Percentiles rank a stretch among this genome's conserved stretches.
These are phyloP conservation scores for Cladorhizidae sp. DNA, from an alignment of 37 sponge, comb jelly and placozoan species.

Conservation along the genomic window DNA sequence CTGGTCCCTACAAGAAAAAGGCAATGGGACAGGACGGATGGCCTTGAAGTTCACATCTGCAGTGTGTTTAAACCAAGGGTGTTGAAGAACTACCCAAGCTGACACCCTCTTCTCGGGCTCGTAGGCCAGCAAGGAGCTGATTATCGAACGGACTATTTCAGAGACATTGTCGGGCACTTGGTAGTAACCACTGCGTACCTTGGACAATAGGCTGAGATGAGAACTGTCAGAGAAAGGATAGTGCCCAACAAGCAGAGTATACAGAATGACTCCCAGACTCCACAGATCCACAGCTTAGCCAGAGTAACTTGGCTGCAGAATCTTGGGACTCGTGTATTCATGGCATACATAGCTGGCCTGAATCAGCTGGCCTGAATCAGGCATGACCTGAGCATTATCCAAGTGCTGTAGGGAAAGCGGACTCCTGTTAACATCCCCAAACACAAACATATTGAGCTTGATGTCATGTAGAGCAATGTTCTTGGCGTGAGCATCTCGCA, in stretches of 20 bases:
- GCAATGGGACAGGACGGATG: not conserved
- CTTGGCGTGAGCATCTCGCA: conserved; percentile 55
- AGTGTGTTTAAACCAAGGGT: conserved; percentile 71
- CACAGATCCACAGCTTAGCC: conserved; percentile 84
- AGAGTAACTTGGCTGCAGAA: conserved; percentile 71
- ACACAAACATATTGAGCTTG: conserved; percentile 85
- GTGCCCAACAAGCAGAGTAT: conserved; percentile 73
- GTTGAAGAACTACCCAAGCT: conserved; percentile 62
- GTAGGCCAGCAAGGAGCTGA: conserved; percentile 64
- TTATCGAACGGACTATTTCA: conserved; percentile 49
- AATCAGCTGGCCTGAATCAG: conserved; percentile 45
- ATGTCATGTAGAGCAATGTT: conserved; percentile 75
- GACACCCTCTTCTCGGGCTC: conserved; percentile 61
- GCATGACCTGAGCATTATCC: conserved; percentile 63
- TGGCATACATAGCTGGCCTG: conserved; percentile 77
- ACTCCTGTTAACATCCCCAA: conserved; percentile 60
- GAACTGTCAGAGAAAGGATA: conserved; percentile 87
- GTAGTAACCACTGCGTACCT: conserved; percentile 73
- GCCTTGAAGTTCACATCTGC: conserved; percentile 4
- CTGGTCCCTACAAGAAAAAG: conserved; percentile 19
- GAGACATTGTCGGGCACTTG: conserved; percentile 69
- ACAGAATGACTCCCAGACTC: conserved; percentile 90
- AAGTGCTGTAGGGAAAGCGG: conserved; percentile 46
- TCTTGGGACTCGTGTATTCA: conserved; percentile 86
- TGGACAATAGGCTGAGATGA: conserved; percentile 68